Base-by-base conservation (phyloP, 2,888 invertebrate species). In the Acanthosepion pharaonis region DNA sequence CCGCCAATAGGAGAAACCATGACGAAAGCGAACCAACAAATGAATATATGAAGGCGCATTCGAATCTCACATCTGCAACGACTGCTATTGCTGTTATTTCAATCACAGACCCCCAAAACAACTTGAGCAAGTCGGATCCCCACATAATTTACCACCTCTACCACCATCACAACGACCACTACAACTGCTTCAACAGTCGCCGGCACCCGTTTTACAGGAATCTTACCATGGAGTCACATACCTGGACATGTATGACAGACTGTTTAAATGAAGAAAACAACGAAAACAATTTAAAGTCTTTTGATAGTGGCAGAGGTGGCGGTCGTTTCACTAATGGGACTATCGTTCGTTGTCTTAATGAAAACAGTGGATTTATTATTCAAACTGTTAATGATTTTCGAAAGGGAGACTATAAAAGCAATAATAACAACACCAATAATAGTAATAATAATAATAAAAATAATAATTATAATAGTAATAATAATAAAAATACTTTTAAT, bases 191-290 rank as follows among this genome's bases (percentile, higher is more conserved):
- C 78, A 15, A 33, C 78, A 78, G 5, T 15, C 11, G n/a, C 78
- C n/a, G 78, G n/a, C 11, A 78, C 78, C 78, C 78, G 78, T n/a
- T 59, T 59, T 15, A 78, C n/a, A 78, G n/a, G n/a, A 33, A n/a
- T 33, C n/a, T n/a, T n/a, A 78, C n/a, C 78, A 78, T 78, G 78
- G 78, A 78, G 78, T 9, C 78, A 33, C 78, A n/a, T 78, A 78
- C 78, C 78, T 78, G 78, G 78, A 78, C 78, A n/a, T 78, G n/a
- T 78, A 78, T n/a, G 78, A 78, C 78, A 28, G 78, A n/a, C n/a
- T n/a, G 33, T 18, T 18, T n/a, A 11, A 78, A 78, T n/a, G 78
- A 33, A 33, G 15, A n/a, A 78, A 78, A 15, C n/a, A 78, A 78
- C n/a, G 18, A 4, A 78, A 11, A 15, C n/a, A 9, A 15, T 11